Percentiles rank a stretch among this genome's conserved stretches.
These are phyloP conservation scores for Sebastes steindachneri DNA, from an alignment of 2,797 vertebrate species.

Conservation along the genomic window DNA sequence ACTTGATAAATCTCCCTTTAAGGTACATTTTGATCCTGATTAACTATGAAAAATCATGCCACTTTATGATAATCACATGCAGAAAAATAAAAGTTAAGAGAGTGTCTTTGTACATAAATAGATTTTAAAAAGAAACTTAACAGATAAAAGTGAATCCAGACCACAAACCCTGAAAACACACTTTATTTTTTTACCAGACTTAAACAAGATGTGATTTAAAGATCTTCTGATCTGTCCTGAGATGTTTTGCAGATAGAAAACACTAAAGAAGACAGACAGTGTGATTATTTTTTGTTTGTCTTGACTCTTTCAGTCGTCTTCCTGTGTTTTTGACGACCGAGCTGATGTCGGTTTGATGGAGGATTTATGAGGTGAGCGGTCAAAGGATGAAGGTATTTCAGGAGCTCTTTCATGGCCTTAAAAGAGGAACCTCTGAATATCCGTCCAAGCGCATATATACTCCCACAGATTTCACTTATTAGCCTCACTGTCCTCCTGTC, in stretches of 20 bases:
- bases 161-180: no score
- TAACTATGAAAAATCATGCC: no score
- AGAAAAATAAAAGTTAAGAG: no score
- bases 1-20: no score
- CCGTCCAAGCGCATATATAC: conserved; percentile 56
- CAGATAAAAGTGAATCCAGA: no score
- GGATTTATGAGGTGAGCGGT: conserved; percentile 43
- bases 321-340: neutral
- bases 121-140: no score
- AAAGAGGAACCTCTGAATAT: conserved; percentile 26
- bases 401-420: conserved; percentile 61
- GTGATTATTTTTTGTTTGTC: neutral
- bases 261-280: neutral
- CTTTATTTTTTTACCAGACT: no score
- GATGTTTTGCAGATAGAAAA: neutral
- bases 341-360: neutral
- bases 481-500: conserved; percentile 24
- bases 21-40: no score
- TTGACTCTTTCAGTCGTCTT: neutral
- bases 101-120: no score
- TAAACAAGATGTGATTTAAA: no score
- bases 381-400: conserved; percentile 64
- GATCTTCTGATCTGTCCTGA: no score
- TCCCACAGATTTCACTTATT: neutral
- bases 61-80: no score